Evolutionary conservation across 1,140 invertebrate species (phyloP), one percentile per base, ranked within the genome.

Genomic region (Agraylea sexmaculata): DNA sequence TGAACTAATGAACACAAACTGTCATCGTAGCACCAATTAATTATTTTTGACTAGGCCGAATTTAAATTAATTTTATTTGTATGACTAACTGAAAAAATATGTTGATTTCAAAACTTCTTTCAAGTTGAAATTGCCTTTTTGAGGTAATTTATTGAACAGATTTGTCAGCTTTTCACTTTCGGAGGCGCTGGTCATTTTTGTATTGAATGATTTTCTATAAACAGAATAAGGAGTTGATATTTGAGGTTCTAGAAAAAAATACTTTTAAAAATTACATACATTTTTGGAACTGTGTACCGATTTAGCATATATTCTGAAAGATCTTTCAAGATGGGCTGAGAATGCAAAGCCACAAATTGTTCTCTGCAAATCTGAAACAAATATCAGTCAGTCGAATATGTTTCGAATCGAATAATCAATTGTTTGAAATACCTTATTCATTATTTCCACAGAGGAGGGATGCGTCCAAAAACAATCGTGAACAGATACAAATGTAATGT

Each of bases 381-480:
- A 15, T 23, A 32, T 12, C n/a, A 7, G 16, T 32, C 13, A 12
- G 13, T 8, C 6, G 16, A 10, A 32, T 6, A 32, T 32, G 15
- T 30, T n/a, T 20, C n/a, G 10, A 16, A 12, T 27, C 16, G 19
- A 34, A 16, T 22, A 15, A 22, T 12, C 3, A 30, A 29, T 40
- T 40, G 20, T 7, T 40, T 31, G 22, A 15, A 25, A 53, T 64
- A 88, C 87, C 72, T 78, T 75, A 62, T 92, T 98, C 91, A 99
- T 92, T 15, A 68, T 60, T 39, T 87, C 75, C 13, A 97, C 86
- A 37, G 80, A 77, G 40, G 68, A 75, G 0, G 94, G 77, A 69
- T 99, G 96, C 6, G 95, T 99, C 96, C 96, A 99, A 66, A 83
- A 99, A 59, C 94, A 99, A 67, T 99, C 96, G 60, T 99, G 96